Base-by-base conservation (phyloP, 2,113 vertebrate genomes). In the Lontra canadensis region DNA sequence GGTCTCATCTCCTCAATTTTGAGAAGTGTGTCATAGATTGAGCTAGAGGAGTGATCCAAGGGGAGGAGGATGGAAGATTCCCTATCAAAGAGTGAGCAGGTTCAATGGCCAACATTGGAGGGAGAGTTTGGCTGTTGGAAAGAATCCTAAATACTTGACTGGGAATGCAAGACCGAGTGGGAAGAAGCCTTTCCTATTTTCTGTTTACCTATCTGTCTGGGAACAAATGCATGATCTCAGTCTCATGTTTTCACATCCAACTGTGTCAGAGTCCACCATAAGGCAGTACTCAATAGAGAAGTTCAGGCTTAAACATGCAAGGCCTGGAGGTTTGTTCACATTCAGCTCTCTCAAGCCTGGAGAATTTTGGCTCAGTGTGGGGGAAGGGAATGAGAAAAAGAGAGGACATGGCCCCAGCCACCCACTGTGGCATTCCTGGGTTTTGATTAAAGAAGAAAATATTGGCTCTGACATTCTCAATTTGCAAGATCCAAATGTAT, bases 361-460 rank as follows among this genome's bases (percentile, higher is more conserved):
- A 97, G 90, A 83, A n/a, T 74, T 59, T 63, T 96, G 95, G 80
- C 90, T 80, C n/a, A 26, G 2, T 34, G 1, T 92, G 57, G 92
- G 82, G 89, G 61, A 84, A 87, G 61, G 81, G 91, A 34, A 61
- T 2, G 36, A 63, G 55, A 61, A 55, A 49, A 81, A 84, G n/a
- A 49, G 59, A 95, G 36, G 55, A 57, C 69, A 92, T 6, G 78
- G 81, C 92, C 82, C 78, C 61, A 93, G 76, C 85, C 92, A 98
- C 94, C 96, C 89, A 92, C 93, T 1, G 2, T 88, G 84, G 81
- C 94, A 93, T 95, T 97, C 74, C 93, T 94, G 83, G 80, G 92
- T 81, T 98, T 94, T 98, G 96, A 97, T 98, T 95, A 98, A 97
- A 97, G 95, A 92, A 73, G 71, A 89, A 95, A 96, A 90, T 97